Base-by-base conservation (phyloP, 2,888 invertebrate species). In the Ichneumoninae sp. region DNA sequence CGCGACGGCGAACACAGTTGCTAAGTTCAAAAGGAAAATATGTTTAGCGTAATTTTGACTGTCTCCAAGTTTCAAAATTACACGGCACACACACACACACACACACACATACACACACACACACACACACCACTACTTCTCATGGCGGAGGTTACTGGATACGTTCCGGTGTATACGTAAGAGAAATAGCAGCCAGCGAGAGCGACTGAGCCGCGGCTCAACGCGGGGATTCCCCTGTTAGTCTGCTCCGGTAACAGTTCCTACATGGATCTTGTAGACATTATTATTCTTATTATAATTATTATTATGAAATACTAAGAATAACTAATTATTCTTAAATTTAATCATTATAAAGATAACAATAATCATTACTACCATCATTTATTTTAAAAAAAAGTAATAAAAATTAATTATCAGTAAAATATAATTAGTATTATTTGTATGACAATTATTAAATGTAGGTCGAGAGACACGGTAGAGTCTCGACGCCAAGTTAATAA, bases 1-100 rank as follows among this genome's bases (percentile, higher is more conserved):
- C 60, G 30, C 62, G 62, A 74, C 57, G 40, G 13, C 22, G 36
- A 40, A 16, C 10, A 50, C 50, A 22, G 22, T 52, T 36, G 40
- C 36, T n/a, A 50, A 76, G 66, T 76, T 76, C 52, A 66, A 76
- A 76, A 76, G 54, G 76, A 76, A 52, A 76, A 76, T 76, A 66
- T 76, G 66, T 76, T 76, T 66, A 66, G 52, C 66, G 66, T 52
- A 76, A 76, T 76, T 76, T 76, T 44, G 54, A 36, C 52, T 68
- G 66, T 76, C 50, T 76, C 76, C 52, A 66, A 66, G 65, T 76
- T 76, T 66, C 54, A 52, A 68, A 52, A 76, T 76, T 76, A 76
- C 66, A 76, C 76, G 40, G 33, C 16, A 52, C 26, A 50, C 40
- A 40, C 40, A 54, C 54, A 54, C 19, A 10, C 19, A 22, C 10